A percentile compares a stretch with the other conserved stretches of the same genome.
Conservation (phyloP, 2,797 vertebrate species). For the Loris lydekkerianus region DNA sequence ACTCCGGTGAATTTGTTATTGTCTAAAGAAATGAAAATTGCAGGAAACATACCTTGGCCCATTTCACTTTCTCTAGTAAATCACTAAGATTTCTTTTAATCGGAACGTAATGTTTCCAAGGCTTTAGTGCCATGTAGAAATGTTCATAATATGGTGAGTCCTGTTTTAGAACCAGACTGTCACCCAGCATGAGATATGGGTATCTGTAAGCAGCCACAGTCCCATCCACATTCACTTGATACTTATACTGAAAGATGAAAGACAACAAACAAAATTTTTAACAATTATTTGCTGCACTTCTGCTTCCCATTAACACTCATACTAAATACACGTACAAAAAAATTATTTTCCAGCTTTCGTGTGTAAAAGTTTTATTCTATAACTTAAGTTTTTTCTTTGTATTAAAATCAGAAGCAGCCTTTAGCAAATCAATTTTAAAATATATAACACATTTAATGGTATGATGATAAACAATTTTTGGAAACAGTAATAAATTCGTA, state of each 20-base stretch:
- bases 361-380: constrained; percentile 24
- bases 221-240: constrained; percentile 96
- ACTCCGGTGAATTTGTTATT: neutral
- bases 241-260: constrained; percentile 92
- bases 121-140: constrained; percentile 92
- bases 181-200: constrained; percentile 95
- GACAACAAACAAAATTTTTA: neutral
- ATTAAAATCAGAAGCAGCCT: constrained; percentile 17
- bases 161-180: constrained; percentile 96
- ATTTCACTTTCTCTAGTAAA: constrained; percentile 93
- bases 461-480: constrained; percentile 23
- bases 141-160: constrained; percentile 95
- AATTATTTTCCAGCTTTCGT: constrained; percentile 1
- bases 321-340: neutral
- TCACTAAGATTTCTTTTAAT: constrained; percentile 93
- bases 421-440: constrained; percentile 18
- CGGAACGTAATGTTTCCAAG: constrained; percentile 93
- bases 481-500: neutral
- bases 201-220: constrained; percentile 96
- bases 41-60: constrained; percentile 92
- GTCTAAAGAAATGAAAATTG: constrained; percentile 18
- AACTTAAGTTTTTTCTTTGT: constrained; percentile 37
- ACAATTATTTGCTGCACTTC: neutral
- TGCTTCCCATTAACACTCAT: neutral
- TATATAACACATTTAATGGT: constrained; percentile 37